Evolutionary conservation across 2,797 vertebrate genomes (phyloP), one percentile per base, ranked within the genome.

Genomic region (Podarcis lilfordi): DNA sequence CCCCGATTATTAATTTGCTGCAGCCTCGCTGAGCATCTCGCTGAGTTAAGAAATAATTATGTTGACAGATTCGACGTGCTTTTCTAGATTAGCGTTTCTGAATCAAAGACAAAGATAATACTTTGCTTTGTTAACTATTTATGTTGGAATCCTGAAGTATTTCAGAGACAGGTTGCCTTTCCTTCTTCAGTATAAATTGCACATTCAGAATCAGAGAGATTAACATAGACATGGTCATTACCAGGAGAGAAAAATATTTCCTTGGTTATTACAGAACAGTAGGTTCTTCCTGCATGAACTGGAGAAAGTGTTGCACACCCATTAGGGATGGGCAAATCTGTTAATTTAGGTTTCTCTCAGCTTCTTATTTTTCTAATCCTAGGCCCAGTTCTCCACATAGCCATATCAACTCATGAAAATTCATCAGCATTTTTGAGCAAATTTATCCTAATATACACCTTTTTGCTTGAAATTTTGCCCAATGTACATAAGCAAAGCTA

Each of bases 1-100:
- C n/a, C 5, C 43, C 19, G 0, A 66, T 88, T 92, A 88, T 78
- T 91, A 79, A 82, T 55, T 92, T 93, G 68, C 45, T 90, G 84
- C 35, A 77, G 40, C 71, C 92, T 92, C 85, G 88, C 82, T 77
- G 80, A 50, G 13, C 86, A 84, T 84, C 86, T 88, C 25, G 37
- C 15, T 43, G 45, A 91, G 61, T 66, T 87, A 66, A 86, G 91
- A 84, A 86, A 50, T 83, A 89, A 83, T 87, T 86, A 35, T 21
- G 72, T 50, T 35, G 45, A 69, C 61, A 89, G 74, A 85, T 82
- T 85, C 40, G 90, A 91, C 90, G 3, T 32, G 55, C 59, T 80
- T 17, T 10, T 87, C 50, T 69, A 82, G 2, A 78, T 29, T 50
- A 4, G 40, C 71, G 68, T 59, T 66, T 80, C 72, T 89, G 71